phyloP scores from a whole-genome alignment of 1,140 invertebrate genomes.

The Cherax quadricarinatus region DNA sequence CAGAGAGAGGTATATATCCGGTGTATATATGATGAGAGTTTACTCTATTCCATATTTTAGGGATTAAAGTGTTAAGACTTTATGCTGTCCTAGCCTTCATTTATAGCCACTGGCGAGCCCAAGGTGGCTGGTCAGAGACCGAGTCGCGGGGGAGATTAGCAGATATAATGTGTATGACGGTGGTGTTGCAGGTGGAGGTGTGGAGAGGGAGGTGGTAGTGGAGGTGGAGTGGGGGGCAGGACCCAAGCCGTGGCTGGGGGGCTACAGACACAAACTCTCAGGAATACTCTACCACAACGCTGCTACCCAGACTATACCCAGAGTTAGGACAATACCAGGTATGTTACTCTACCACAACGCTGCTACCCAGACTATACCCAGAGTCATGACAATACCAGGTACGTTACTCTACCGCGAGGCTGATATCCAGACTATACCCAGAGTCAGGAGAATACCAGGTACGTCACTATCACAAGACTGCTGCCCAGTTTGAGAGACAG shows the following conservation, averaged over 20 bases:
- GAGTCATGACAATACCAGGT: slow-evolving; percentile 6
- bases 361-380: slow-evolving; percentile 16
- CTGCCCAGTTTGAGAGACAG: neutral
- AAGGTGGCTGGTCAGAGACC: too few relatives aligned
- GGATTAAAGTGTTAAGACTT: too few relatives aligned
- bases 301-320: slow-evolving; percentile 33
- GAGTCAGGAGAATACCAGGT: slow-evolving; percentile 2
- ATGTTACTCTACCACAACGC: neutral
- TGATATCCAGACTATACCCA: slow-evolving; percentile 9
- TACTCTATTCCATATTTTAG: too few relatives aligned
- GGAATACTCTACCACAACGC: slow-evolving; percentile 46
- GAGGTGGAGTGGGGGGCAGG: slow-evolving; percentile 51
- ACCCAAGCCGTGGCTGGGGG: slow-evolving; percentile 38
- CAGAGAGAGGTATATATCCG: too few relatives aligned
- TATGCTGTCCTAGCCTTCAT: too few relatives aligned
- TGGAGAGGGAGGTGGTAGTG: slow-evolving; percentile 56
- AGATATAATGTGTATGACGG: too few relatives aligned
- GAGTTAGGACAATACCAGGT: slow-evolving; percentile 9
- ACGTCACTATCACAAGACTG: neutral
- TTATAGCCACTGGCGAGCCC: too few relatives aligned
- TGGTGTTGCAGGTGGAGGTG: slow-evolving; percentile 18
- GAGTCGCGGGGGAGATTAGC: too few relatives aligned
- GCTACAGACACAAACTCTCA: slow-evolving; percentile 29
- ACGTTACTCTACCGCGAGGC: neutral
- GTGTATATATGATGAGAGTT: too few relatives aligned